These are phyloP conservation scores for Archivesica marissinica DNA, from an alignment of 1,140 invertebrate species.

Conservation along the genomic window DNA sequence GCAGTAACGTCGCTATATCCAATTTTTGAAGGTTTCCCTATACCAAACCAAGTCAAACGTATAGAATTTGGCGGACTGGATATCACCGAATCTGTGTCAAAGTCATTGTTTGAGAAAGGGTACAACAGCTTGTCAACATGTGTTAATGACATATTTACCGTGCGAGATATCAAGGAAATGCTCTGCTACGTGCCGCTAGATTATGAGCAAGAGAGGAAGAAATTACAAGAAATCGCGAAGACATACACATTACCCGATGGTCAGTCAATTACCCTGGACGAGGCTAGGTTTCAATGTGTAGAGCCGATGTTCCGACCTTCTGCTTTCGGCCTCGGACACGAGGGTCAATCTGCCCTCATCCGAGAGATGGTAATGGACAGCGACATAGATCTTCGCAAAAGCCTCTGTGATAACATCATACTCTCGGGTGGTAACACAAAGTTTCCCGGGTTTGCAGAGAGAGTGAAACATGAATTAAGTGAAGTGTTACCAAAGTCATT, in stretches of 20 bases:
- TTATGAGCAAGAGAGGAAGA: slow-evolving; percentile 89
- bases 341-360: slow-evolving; percentile 85
- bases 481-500: too few relatives aligned
- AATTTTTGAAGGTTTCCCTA: too few relatives aligned
- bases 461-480: too few relatives aligned
- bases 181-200: slow-evolving; percentile 82
- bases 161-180: slow-evolving; percentile 92
- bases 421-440: slow-evolving; percentile 58
- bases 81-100: slow-evolving; percentile 98
- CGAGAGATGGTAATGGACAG: slow-evolving; percentile 92
- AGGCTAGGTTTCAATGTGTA: slow-evolving; percentile 86
- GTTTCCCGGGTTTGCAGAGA: slow-evolving; percentile 38
- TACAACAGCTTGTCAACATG: slow-evolving; percentile 94
- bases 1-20: too few relatives aligned
- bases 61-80: slow-evolving; percentile 96
- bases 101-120: slow-evolving; percentile 96
- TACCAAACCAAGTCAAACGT: slow-evolving; percentile 87
- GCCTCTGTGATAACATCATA: slow-evolving; percentile 59
- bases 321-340: slow-evolving; percentile 56
- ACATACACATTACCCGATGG: slow-evolving; percentile 52
- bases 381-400: slow-evolving; percentile 65
- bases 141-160: slow-evolving; percentile 84
- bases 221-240: slow-evolving; percentile 92
- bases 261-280: slow-evolving; percentile 89
- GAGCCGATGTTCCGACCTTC: slow-evolving; percentile 89